Base-by-base conservation (phyloP, 1,140 invertebrate species). In the Venturia canescens region DNA sequence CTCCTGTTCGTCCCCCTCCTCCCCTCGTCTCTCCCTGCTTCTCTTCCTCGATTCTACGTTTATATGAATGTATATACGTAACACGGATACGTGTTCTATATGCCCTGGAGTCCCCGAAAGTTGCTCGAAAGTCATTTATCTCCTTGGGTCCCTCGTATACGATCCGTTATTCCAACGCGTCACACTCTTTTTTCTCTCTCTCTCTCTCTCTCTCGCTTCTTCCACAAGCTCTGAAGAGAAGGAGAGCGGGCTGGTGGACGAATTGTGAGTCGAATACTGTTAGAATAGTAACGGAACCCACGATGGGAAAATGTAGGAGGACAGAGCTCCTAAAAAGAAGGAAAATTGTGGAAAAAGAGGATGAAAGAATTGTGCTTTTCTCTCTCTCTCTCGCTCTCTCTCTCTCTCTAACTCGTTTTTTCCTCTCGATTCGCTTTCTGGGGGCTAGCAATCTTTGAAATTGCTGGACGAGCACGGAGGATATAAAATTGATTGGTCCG, bases 371-470 rank as follows among this genome's bases (percentile, higher is more conserved):
- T 13, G 38, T 44, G 38, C 13, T 13, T 44, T 11, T 44, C 13
- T 3, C 38, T 44, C 38, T 44, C 38, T 44, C 38, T 44, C 38
- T 44, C 38, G 1, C 38, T 44, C 38, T 44, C 38, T 9, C 38
- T 44, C 38, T 44, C 38, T 34, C 34, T 34, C 34, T 53, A 3
- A 6, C 50, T 53, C 50, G 4, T 18, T 5, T 6, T 57, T 57
- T 23, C n/a, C 18, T 57, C 4, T 57, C 21, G 53, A 57, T 21
- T 23, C 18, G 53, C 18, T n/a, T 57, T 57, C 38, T 44, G 38
- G 53, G 53, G 53, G 53, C 18, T 57, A 57, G 86, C 84, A 88
- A 89, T 90, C 86, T 89, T 87, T 69, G 86, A 87, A 89, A 89
- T 89, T 90, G 86, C 86, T 77, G 82, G 81, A 81, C 80, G 84